Base-by-base conservation (phyloP, 2,888 invertebrate genomes). In the Drosophila testacea region DNA sequence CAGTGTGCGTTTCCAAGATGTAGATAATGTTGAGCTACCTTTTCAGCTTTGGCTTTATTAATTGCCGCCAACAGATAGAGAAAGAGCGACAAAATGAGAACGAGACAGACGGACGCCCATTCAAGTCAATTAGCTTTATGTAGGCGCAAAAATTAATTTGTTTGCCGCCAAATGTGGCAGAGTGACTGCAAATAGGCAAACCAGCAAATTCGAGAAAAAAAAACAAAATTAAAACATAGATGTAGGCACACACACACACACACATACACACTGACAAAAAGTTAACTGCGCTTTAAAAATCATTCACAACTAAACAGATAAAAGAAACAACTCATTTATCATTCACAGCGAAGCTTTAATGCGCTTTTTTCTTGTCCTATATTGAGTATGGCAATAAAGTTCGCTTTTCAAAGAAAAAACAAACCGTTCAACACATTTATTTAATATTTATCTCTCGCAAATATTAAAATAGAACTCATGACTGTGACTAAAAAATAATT, bases 81-180 rank as follows among this genome's bases (percentile, higher is more conserved):
- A 22, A 44, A 39, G 7, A 48, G 28, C n/a, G 28, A 57, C 16
- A 34, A 42, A 41, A 9, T 7, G 38, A 50, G 5, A 7, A 54
- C 38, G 10, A 28, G 13, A 16, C 51, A 6, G 44, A 55, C 62
- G 34, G 16, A 54, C 80, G 69, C 72, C 80, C 71, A 83, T 78
- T 80, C 76, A 73, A 78, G 71, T 73, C 80, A 86, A 84, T 83
- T 83, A 83, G 86, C 80, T 80, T 61, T 73, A 87, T 87, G 87
- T 84, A 87, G 84, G 87, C 84, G 84, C 82, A 82, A 80, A 84
- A 87, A 87, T 84, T 82, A 84, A 87, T 84, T 87, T 87, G 84
- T 84, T 82, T 82, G 82, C 71, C 80, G 72, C 83, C 83, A 83
- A 83, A 82, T 73, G 85, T 76, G 83, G 85, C 85, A 82, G 63